A percentile compares a stretch with the other conserved stretches of the same genome.
Conservation (phyloP, 2,888 invertebrate genomes). For the Himalopsyche tibetana region DNA sequence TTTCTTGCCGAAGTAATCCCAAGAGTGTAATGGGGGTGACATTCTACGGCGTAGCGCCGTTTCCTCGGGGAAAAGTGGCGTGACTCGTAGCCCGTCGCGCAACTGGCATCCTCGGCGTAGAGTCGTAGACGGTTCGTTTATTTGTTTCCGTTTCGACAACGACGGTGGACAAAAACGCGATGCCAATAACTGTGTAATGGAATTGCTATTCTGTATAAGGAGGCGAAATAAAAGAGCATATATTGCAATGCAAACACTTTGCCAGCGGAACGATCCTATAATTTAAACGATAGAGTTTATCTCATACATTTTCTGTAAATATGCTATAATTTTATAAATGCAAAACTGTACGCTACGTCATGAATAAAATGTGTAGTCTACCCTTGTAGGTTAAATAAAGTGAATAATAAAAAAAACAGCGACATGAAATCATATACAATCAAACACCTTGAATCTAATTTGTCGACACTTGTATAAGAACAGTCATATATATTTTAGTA, state of each 20-base stretch:
- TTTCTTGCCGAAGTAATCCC: constrained; percentile 44
- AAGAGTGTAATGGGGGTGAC: constrained; percentile 47
- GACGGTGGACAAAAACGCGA: constrained; percentile 32
- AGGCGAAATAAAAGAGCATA: background rate
- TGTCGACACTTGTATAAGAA: too few species aligned
- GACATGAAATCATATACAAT: too few species aligned
- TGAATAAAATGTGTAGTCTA: too few species aligned
- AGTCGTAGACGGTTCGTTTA: constrained; percentile 24
- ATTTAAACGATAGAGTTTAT: background rate
- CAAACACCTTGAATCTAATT: too few species aligned
- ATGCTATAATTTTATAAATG: too few species aligned
- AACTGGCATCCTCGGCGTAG: background rate
- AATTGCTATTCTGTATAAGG: background rate
- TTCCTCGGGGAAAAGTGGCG: constrained; percentile 52
- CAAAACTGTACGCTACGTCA: too few species aligned
- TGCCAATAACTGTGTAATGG: constrained; percentile 40
- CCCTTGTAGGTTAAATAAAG: too few species aligned
- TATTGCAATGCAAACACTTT: background rate
- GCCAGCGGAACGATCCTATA: background rate
- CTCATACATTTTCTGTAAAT: too few species aligned
- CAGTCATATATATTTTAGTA: too few species aligned
- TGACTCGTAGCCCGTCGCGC: constrained; percentile 46
- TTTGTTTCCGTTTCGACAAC: constrained; percentile 11
- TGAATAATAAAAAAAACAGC: too few species aligned
- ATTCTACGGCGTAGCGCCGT: constrained; percentile 49